Base-by-base conservation (phyloP, 2,113 vertebrate species). In the Nyctibius bracteatus region DNA sequence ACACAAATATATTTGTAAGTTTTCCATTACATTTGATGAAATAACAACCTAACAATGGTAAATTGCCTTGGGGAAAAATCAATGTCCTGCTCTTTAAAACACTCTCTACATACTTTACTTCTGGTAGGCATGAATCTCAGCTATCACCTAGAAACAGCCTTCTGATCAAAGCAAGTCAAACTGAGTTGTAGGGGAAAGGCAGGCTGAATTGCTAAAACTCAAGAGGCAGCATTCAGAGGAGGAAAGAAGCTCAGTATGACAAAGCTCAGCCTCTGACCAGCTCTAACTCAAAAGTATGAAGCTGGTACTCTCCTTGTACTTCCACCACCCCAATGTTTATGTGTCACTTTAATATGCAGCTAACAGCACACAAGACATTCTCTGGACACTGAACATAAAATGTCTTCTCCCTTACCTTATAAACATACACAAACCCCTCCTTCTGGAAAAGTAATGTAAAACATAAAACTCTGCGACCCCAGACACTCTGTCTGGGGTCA, bases 321-420 rank as follows among this genome's bases (percentile, higher is more conserved):
- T 73, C 24, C 37, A 39, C 8, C 33, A 68, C 16, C 27, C 14
- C 31, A 33, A 1, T 2, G 3, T 14, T 41, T 49, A 18, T 72
- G 13, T 46, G 33, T 8, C 35, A 35, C 37, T 66, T 73, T 19
- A 63, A 62, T 5, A 37, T 0, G 2, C 22, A 63, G 35, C 11
- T 65, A 58, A 68, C 30, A 43, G 21, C 0, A 0, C 2, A 10
- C 3, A 14, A 35, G 41, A 59, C 2, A 41, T 61, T 39, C 41
- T 51, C 24, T 22, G 51, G 41, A 33, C 12, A 39, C 9, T n/a
- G 37, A 79, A 68, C 10, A 18, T 13, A 49, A 72, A 85, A 57
- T 12, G 2, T n/a, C 17, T 88, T 47, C 25, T 31, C 4, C 20
- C 9, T 58, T 33, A 23, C 13, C 11, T 41, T 44, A 27, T 6